Evolutionary conservation across 2,888 invertebrate genomes (phyloP).

Genomic region (Lepetodrilus schrolli): DNA sequence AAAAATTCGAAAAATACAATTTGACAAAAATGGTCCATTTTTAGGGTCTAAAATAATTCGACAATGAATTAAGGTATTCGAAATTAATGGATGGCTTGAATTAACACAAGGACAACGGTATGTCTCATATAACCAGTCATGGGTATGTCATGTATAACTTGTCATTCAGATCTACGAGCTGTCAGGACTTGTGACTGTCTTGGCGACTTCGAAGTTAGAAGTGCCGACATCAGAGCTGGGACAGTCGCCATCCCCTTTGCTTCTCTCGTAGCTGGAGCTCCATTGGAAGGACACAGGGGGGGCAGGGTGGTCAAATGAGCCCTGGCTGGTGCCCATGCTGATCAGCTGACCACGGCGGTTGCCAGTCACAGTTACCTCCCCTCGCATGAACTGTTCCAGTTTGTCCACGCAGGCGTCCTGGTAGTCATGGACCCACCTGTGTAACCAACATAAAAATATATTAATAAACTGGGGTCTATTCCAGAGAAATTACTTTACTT

Average conservation of each 20-base stretch:
- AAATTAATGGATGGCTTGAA: too few species aligned
- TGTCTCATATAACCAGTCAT: too few species aligned
- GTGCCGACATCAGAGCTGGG: not conserved
- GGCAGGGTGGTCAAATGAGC: constrained; percentile 7
- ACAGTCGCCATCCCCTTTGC: not conserved
- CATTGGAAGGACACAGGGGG: not conserved
- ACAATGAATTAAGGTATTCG: too few species aligned
- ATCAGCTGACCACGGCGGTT: constrained; percentile 10
- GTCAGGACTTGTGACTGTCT: not conserved
- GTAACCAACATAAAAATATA: too few species aligned
- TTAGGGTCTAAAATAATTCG: too few species aligned
- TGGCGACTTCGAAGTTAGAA: not conserved
- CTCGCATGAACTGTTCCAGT: constrained; percentile 91
- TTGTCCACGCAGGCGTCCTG: constrained; percentile 99
- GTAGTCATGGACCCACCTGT: constrained; percentile 97
- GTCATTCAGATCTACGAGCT: constrained; percentile 9
- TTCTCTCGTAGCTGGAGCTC: constrained; percentile 29
- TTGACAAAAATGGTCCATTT: too few species aligned
- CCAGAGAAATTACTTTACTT: too few species aligned
- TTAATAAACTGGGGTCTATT: too few species aligned
- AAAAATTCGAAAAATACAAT: too few species aligned
- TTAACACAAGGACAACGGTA: too few species aligned
- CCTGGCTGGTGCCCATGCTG: constrained; percentile 28
- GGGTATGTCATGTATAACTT: too few species aligned
- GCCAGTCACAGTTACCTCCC: constrained; percentile 44